A percentile compares a stretch with the other conserved stretches of the same genome.
phyloP scores from a whole-genome alignment of 2,797 vertebrate species.

The Cyprinella venusta region DNA sequence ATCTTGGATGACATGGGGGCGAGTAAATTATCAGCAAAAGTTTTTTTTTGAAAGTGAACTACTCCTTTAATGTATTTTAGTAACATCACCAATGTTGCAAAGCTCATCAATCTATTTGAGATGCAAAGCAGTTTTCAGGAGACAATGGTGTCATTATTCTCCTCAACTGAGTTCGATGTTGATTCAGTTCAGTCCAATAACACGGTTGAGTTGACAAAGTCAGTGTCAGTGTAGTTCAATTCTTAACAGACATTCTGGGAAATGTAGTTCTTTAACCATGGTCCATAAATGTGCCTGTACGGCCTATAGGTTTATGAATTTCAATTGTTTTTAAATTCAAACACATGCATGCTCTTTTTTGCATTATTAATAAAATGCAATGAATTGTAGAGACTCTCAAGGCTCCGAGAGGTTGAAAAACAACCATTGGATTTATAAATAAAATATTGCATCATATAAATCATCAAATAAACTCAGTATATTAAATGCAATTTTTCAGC shows the following conservation, averaged over 20 bases:
- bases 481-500: neutral
- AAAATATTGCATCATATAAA: neutral
- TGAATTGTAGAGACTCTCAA: neutral
- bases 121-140: too few relatives aligned
- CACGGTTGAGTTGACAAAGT: too few relatives aligned
- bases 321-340: neutral
- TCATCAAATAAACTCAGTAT: too few relatives aligned
- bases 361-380: neutral
- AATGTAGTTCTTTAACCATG: neutral
- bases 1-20: too few relatives aligned
- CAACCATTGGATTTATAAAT: slow-evolving; percentile 8
- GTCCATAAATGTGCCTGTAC: neutral
- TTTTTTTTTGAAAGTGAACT: too few relatives aligned
- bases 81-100: too few relatives aligned
- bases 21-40: too few relatives aligned
- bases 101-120: neutral
- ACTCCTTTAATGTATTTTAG: too few relatives aligned
- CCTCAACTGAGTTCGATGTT: neutral
- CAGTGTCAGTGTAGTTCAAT: neutral
- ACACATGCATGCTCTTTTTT: neutral
- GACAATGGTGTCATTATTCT: too few relatives aligned
- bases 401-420: too few relatives aligned
- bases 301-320: neutral
- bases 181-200: neutral
- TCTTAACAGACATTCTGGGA: neutral